These are phyloP conservation scores for Strigamia transsilvanica DNA, from an alignment of 2,888 invertebrate genomes.

Conservation along the genomic window DNA sequence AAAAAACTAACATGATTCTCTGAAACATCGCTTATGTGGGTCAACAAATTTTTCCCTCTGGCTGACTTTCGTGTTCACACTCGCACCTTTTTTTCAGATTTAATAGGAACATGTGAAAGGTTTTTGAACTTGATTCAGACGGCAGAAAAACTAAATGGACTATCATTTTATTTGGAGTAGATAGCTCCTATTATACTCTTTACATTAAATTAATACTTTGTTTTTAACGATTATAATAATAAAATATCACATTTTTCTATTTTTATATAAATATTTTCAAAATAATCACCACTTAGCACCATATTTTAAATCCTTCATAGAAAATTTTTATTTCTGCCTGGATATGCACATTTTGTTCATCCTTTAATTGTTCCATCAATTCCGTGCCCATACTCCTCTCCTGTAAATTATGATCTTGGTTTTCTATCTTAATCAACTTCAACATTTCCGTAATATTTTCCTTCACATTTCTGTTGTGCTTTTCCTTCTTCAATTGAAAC, in stretches of 20 bases:
- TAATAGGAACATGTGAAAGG: not conserved
- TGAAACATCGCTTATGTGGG: not conserved
- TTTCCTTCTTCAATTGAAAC: not conserved
- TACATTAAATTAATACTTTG: too few species aligned
- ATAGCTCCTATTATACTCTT: too few species aligned
- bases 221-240: too few species aligned
- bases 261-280: too few species aligned
- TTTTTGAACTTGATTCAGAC: not conserved
- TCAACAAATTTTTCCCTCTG: constrained; percentile 6
- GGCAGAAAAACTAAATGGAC: too few species aligned
- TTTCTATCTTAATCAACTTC: not conserved
- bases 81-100: not conserved
- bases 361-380: not conserved
- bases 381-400: not conserved
- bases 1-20: not conserved
- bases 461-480: not conserved
- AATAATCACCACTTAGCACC: too few species aligned
- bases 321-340: not conserved
- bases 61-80: not conserved
- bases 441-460: not conserved
- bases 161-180: too few species aligned
- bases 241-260: too few species aligned
- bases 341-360: not conserved
- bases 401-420: not conserved
- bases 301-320: not conserved